Evolutionary conservation across 2,888 invertebrate species (phyloP), one percentile per base, ranked within the genome.

Genomic region (Erebia ligea): DNA sequence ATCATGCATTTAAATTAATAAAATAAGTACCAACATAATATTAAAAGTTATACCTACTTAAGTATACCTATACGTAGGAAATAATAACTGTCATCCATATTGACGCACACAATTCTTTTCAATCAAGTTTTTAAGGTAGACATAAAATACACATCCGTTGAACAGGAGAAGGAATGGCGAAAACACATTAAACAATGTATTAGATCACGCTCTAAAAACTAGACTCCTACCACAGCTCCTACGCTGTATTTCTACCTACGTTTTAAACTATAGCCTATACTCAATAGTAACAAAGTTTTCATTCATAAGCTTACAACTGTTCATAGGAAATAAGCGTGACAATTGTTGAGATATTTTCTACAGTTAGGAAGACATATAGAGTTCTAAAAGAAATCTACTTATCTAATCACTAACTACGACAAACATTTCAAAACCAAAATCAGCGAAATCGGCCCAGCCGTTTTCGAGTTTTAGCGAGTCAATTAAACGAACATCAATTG

Each of bases 181-280:
- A 62, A 62, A 62, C 62, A 62, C 62, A 21, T 48, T 15, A 62
- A 61, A 62, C 62, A 62, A 62, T 65, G 52, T 68, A 68, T 68
- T 70, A 68, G 68, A 68, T 73, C 73, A 71, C 52, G 70, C 62
- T 68, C 50, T 67, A 58, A 68, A 62, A 69, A 42, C 42, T 65
- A 66, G 70, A 66, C 68, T 62, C 73, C 70, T 57, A 73, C 70
- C 42, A 61, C 62, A 68, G 62, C 68, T 62, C 73, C 70, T 57
- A 73, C 70, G 52, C 58, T 13, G 54, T 42, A 21, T 61, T 40
- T 25, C 52, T 57, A n/a, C 57, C 13, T 17, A 54, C 52, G n/a
- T 56, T 42, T 42, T 11, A 64, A 56, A 19, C 45, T 19, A 45
- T 45, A 48, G 13, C 19, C n/a, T 52, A 63, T n/a, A n/a, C n/a